A percentile compares a stretch with the other conserved stretches of the same genome.
phyloP scores from a whole-genome alignment of 2,888 invertebrate species.

The Griposia aprilina region DNA sequence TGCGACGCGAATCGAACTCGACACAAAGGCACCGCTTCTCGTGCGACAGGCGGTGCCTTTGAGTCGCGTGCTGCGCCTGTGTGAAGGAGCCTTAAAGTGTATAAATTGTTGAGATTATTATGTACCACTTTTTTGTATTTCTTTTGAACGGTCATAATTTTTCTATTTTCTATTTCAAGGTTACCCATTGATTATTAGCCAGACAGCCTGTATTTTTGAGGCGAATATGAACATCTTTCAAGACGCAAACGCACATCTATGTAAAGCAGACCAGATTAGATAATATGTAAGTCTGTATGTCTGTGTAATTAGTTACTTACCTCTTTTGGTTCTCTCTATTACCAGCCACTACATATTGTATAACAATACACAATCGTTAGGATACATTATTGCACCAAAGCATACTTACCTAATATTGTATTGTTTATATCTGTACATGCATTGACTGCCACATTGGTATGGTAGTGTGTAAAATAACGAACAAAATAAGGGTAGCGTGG shows the following conservation, averaged over 20 bases:
- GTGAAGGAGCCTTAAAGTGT: too few relatives aligned
- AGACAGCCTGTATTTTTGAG: background rate
- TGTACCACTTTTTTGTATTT: too few relatives aligned
- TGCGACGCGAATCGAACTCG: too few relatives aligned
- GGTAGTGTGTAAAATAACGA: background rate
- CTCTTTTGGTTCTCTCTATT: background rate
- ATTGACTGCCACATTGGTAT: too few relatives aligned
- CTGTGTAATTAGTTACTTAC: background rate
- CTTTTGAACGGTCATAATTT: too few relatives aligned
- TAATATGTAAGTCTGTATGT: background rate
- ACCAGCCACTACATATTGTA: background rate
- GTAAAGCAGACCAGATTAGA: background rate
- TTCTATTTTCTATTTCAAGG: background rate
- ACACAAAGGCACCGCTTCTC: too few relatives aligned
- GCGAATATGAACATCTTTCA: background rate
- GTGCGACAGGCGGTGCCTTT: too few relatives aligned
- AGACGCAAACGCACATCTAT: background rate
- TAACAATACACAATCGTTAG: background rate
- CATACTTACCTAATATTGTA: background rate
- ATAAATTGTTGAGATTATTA: too few relatives aligned
- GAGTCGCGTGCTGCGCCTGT: too few relatives aligned
- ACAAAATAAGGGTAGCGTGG: background rate
- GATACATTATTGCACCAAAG: background rate
- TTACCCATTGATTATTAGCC: background rate
- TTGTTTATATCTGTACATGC: conserved; percentile 1